Evolutionary conservation across 2,888 invertebrate species (phyloP), one percentile per base, ranked within the genome.

Genomic region (Campoletis raptor): DNA sequence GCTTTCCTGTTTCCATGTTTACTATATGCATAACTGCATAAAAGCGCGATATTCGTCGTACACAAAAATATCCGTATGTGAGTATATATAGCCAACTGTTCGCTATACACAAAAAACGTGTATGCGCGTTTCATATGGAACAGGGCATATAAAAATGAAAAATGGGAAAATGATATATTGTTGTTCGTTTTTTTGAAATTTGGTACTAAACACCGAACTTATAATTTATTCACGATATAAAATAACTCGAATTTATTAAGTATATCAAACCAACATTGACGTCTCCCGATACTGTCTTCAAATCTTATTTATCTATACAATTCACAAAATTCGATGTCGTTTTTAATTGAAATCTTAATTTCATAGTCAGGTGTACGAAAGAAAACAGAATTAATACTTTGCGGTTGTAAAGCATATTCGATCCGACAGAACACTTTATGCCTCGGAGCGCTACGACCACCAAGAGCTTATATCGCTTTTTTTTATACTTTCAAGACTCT

Each of bases 41-140:
- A 80, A 73, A 37, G 70, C 79, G 83, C 83, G 76, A 85, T 86
- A 81, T 84, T 88, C 80, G 67, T 81, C 70, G 69, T 37, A 67
- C 52, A 73, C 77, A 83, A 86, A 30, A 30, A 86, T 86, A 84
- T 77, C 79, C 79, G 73, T 78, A 69, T 64, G 24, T 74, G 57
- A 48, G 64, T 21, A 66, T 74, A 57, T 18, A 70, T 21, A 54
- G 54, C 78, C 67, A 18, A 36, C 37, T n/a, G 37, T 69, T 54
- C 66, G 37, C 52, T 54, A 54, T 54, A 54, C 24, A 30, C 45
- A 24, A n/a, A 76, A 69, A 70, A 52, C 45, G n/a, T 15, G 74
- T n/a, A 72, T 61, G 24, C 10, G 66, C 9, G 37, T 45, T 8
- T 18, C 21, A 45, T 10, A n/a, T 40, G 72, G 36, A 24, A 67